Evolutionary conservation across 1,140 invertebrate genomes (phyloP).

Genomic region (Stegodyphus mimosarum): DNA sequence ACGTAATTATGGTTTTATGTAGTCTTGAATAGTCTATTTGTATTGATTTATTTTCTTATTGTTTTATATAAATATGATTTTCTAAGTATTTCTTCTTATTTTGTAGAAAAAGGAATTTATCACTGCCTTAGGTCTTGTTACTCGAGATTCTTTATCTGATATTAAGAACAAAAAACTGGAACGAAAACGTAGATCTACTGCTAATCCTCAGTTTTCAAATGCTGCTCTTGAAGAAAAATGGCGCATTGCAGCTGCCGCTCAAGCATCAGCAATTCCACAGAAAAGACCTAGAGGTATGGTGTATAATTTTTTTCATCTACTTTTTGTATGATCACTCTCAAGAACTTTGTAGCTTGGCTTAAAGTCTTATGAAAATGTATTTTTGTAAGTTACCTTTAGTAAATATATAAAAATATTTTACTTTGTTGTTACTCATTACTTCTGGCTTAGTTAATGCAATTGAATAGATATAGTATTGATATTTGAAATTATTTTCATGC

Average conservation of each 20-base stretch:
- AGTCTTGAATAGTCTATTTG: no score
- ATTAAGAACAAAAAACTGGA: conserved; percentile 66
- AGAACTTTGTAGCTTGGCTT: no score
- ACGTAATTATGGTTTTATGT: no score
- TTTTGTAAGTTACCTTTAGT: no score
- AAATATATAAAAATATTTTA: no score
- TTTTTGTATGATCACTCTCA: not conserved
- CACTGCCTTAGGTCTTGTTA: conserved; percentile 60
- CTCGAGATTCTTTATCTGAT: conserved; percentile 63
- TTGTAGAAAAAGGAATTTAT: conserved; percentile 50
- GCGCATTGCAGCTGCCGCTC: conserved; percentile 59
- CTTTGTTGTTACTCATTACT: no score
- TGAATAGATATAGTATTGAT: no score
- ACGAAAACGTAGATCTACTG: conserved; percentile 68
- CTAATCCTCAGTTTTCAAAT: conserved; percentile 68
- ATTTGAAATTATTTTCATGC: no score
- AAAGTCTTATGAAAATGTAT: no score
- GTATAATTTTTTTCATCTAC: not conserved
- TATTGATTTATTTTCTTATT: not conserved
- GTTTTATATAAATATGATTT: not conserved
- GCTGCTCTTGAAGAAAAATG: conserved; percentile 65
- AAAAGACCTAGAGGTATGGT: conserved; percentile 58
- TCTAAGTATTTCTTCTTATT: not conserved
- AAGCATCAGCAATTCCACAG: conserved; percentile 24
- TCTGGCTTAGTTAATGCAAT: no score